Percentiles rank a stretch among this genome's conserved stretches.
phyloP scores from a whole-genome alignment of 2,888 invertebrate species.

The Thereva unica region DNA sequence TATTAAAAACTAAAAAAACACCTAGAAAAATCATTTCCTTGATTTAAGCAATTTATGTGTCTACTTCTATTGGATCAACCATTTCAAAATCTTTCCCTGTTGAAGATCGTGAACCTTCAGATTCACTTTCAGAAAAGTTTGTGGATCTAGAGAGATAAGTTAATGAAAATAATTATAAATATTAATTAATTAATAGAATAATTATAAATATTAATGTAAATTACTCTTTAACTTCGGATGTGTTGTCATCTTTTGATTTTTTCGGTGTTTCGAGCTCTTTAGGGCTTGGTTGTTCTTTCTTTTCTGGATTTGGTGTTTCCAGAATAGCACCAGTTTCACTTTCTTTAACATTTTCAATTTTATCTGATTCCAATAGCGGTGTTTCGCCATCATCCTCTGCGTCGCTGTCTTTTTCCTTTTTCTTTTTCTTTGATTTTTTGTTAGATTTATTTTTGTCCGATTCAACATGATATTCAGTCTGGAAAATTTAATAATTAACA shows the following conservation, averaged over 20 bases:
- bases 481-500: constrained; percentile 23
- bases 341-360: constrained; percentile 55
- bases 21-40: constrained; percentile 24
- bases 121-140: constrained; percentile 74
- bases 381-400: constrained; percentile 67
- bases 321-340: constrained; percentile 50
- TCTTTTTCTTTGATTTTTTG: constrained; percentile 66
- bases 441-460: constrained; percentile 61
- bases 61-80: constrained; percentile 72
- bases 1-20: constrained; percentile 32
- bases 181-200: background rate
- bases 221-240: constrained; percentile 20
- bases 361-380: constrained; percentile 52
- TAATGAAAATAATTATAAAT: constrained; percentile 11
- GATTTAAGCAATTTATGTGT: constrained; percentile 46
- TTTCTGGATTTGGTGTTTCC: constrained; percentile 39
- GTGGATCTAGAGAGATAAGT: constrained; percentile 47
- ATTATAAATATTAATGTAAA: background rate
- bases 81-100: constrained; percentile 88
- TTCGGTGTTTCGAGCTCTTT: constrained; percentile 42
- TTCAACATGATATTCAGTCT: constrained; percentile 77
- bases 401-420: constrained; percentile 80
- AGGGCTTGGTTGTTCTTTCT: constrained; percentile 24
- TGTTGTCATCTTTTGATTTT: constrained; percentile 13
- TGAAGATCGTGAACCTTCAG: constrained; percentile 78